Conservation (phyloP, 2,113 vertebrate genomes). For the Gobius niger region DNA sequence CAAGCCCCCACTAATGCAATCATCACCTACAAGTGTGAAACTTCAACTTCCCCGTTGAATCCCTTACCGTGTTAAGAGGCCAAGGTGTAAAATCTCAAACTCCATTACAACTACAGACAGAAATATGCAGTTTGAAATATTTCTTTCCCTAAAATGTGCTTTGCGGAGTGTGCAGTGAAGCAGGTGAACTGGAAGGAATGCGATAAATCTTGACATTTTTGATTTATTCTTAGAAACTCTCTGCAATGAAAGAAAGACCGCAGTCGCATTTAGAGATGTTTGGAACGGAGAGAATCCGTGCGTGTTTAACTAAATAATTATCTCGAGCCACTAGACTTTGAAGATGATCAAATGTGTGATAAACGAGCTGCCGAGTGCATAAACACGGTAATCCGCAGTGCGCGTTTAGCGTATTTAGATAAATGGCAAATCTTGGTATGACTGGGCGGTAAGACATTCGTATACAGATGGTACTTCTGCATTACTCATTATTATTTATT, state of each 20-base stretch:
- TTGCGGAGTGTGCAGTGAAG: not conserved
- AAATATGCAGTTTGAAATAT: not conserved
- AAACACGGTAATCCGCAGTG: slow-evolving; percentile 5
- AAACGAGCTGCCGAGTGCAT: not conserved
- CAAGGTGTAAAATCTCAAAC: not conserved
- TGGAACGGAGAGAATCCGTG: not conserved
- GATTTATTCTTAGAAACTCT: not conserved
- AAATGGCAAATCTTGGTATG: not conserved
- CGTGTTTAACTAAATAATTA: not conserved
- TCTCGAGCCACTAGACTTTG: slow-evolving; percentile 1
- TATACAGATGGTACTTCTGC: no score
- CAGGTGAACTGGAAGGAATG: slow-evolving; percentile 3
- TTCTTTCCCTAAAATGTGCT: not conserved
- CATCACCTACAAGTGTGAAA: no score
- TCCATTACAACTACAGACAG: not conserved
- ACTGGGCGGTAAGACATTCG: no score
- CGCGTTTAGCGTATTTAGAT: not conserved
- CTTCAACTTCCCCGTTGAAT: not conserved
- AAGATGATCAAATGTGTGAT: slow-evolving; percentile 4
- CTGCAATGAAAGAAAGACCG: not conserved
- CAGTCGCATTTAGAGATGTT: not conserved
- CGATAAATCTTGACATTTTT: slow-evolving; percentile 2
- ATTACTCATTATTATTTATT: no score
- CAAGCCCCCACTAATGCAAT: no score
- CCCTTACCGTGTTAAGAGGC: not conserved